These are phyloP conservation scores for Cephus pygmeus DNA, from an alignment of 2,888 invertebrate species.

Conservation along the genomic window DNA sequence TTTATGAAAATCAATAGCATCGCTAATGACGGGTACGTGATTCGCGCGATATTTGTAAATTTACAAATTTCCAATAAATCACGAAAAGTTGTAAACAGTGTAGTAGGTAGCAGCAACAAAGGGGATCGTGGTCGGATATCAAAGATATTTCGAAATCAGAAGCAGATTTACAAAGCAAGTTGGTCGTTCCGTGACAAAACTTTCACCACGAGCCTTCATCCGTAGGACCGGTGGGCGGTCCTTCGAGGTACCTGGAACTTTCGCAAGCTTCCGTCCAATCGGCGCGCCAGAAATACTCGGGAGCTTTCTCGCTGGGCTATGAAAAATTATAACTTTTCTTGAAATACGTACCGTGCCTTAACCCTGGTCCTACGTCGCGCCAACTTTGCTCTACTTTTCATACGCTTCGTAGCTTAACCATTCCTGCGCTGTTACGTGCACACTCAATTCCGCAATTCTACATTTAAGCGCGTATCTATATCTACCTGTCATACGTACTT, in stretches of 20 bases:
- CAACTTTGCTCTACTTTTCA: conserved; percentile 44
- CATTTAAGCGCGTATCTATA: not conserved
- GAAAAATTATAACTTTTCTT: conserved; percentile 48
- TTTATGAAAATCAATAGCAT: not conserved
- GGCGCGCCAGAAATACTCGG: conserved; percentile 15
- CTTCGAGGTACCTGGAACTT: conserved; percentile 58
- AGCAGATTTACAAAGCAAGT: not conserved
- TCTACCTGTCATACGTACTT: not conserved
- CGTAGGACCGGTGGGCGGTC: conserved; percentile 49
- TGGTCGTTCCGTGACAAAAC: conserved; percentile 47
- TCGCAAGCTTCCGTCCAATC: conserved; percentile 59
- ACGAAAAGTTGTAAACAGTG: not conserved
- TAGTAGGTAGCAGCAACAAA: not conserved
- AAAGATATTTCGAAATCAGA: not conserved
- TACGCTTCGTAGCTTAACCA: not conserved
- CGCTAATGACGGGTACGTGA: not conserved
- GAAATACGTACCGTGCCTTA: conserved; percentile 32
- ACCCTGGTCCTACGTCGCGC: conserved; percentile 29
- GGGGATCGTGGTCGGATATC: not conserved
- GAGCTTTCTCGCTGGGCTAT: conserved; percentile 14
- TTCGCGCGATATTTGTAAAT: not conserved
- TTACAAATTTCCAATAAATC: not conserved
- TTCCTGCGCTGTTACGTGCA: not conserved
- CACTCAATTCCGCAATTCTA: not conserved
- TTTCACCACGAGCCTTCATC: conserved; percentile 37